Evolutionary conservation across 2,797 vertebrate genomes (phyloP).

Genomic region (Hippocampus kuda): DNA sequence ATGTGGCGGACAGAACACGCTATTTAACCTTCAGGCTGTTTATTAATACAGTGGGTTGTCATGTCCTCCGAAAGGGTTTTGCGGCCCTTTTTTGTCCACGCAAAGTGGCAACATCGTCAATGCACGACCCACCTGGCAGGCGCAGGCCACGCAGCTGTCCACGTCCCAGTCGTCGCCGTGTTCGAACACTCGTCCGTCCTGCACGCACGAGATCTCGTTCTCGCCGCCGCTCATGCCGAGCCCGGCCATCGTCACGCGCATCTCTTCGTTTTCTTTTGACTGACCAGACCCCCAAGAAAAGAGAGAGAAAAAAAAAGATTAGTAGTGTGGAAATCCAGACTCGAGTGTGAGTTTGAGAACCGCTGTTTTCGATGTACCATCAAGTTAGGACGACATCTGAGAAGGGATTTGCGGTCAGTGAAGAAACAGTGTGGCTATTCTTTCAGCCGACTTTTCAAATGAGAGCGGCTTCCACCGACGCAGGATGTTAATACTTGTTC

Average conservation of each 20-base stretch:
- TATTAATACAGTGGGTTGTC: too few species aligned
- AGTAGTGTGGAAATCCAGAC: too few species aligned
- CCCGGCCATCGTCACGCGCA: slow-evolving; percentile 77
- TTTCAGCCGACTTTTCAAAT: slow-evolving; percentile 5
- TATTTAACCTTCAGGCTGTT: not conserved
- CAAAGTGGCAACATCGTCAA: slow-evolving; percentile 2
- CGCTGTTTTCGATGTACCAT: not conserved
- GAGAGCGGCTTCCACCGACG: slow-evolving; percentile 19
- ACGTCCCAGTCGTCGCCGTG: slow-evolving; percentile 86
- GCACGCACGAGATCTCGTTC: slow-evolving; percentile 76
- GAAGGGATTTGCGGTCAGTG: slow-evolving; percentile 3
- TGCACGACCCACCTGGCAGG: slow-evolving; percentile 73
- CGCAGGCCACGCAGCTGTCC: slow-evolving; percentile 90
- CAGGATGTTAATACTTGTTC: slow-evolving; percentile 22
- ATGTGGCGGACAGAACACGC: not conserved
- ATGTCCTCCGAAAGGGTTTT: too few species aligned
- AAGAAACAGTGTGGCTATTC: slow-evolving; percentile 22
- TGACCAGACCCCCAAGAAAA: slow-evolving; percentile 43
- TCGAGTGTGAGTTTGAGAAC: too few species aligned
- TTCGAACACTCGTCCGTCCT: slow-evolving; percentile 82
- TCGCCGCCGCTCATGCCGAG: slow-evolving; percentile 30
- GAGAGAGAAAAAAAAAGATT: too few species aligned
- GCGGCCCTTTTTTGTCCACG: slow-evolving; percentile 3
- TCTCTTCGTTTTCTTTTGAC: slow-evolving; percentile 85
- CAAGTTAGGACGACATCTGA: not conserved